A percentile compares a stretch with the other conserved stretches of the same genome.
phyloP scores from a whole-genome alignment of 2,113 vertebrate species.

The Pogonocichla stellata region DNA sequence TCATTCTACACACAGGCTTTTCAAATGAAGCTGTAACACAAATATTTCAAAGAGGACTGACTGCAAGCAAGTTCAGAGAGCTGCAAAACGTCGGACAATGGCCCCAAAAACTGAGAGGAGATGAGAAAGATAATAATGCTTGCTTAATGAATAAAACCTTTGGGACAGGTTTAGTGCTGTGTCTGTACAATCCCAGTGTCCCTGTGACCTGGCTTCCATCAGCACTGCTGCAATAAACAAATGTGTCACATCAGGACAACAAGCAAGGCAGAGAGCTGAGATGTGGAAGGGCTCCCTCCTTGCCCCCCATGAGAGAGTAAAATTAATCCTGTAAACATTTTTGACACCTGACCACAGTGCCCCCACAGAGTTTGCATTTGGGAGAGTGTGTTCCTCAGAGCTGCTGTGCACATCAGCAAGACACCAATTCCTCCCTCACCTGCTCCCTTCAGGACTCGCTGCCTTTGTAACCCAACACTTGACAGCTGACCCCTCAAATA shows the following conservation, averaged over 20 bases:
- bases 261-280: background rate
- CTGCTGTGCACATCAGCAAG: background rate
- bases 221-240: background rate
- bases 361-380: background rate
- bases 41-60: background rate
- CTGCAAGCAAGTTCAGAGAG: background rate
- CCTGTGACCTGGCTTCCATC: background rate
- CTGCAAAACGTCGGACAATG: background rate
- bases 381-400: background rate
- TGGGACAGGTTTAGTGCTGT: background rate
- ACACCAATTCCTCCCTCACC: background rate
- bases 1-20: background rate
- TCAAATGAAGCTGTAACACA: background rate
- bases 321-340: background rate
- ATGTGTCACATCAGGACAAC: background rate
- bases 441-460: background rate
- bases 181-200: background rate
- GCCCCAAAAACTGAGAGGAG: background rate
- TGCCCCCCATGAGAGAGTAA: accelerated
- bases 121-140: background rate
- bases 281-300: background rate
- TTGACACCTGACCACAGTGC: background rate
- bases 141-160: background rate
- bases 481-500: background rate
- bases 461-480: background rate